Conservation (phyloP, 1,140 invertebrate genomes). For the Coenobita brevimanus region DNA sequence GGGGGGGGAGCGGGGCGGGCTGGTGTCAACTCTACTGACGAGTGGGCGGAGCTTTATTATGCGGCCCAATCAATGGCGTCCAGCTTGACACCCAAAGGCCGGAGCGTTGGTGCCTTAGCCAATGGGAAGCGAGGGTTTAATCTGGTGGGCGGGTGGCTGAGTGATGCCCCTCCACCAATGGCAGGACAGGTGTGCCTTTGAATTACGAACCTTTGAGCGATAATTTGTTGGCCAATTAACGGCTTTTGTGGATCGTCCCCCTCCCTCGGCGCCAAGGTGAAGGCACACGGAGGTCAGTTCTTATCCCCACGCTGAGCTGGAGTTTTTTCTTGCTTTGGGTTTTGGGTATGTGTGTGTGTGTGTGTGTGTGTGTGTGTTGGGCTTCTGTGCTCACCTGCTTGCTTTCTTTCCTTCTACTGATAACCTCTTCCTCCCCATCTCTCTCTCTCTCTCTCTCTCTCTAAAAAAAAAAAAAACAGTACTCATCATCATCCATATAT, state of each 20-base stretch:
- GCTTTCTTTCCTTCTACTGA: too few relatives aligned
- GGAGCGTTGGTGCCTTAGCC: constrained; percentile 24
- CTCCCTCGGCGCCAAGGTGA: neutral
- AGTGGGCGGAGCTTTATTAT: constrained; percentile 52
- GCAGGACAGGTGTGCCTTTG: constrained; percentile 20
- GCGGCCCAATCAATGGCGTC: constrained; percentile 41
- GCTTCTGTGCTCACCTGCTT: too few relatives aligned
- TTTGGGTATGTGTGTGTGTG: too few relatives aligned
- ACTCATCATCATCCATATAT: too few relatives aligned
- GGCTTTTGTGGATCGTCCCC: constrained; percentile 11
- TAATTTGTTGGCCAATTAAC: constrained; percentile 56
- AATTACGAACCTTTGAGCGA: constrained; percentile 47
- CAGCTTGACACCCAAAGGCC: constrained; percentile 45
- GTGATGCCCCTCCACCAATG: constrained; percentile 53
- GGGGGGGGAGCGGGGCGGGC: neutral
- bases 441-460: too few relatives aligned
- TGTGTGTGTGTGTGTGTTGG: too few relatives aligned
- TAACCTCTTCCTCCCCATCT: too few relatives aligned
- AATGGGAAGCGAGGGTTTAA: constrained; percentile 31
- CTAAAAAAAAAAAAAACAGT: too few relatives aligned
- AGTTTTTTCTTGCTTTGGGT: too few relatives aligned
- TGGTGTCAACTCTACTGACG: constrained; percentile 49
- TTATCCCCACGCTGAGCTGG: too few relatives aligned
- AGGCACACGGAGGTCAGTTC: too few relatives aligned
- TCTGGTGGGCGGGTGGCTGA: constrained; percentile 39